A percentile compares a stretch with the other conserved stretches of the same genome.
phyloP scores from a whole-genome alignment of 2,113 vertebrate species.

The Ictalurus punctatus region DNA sequence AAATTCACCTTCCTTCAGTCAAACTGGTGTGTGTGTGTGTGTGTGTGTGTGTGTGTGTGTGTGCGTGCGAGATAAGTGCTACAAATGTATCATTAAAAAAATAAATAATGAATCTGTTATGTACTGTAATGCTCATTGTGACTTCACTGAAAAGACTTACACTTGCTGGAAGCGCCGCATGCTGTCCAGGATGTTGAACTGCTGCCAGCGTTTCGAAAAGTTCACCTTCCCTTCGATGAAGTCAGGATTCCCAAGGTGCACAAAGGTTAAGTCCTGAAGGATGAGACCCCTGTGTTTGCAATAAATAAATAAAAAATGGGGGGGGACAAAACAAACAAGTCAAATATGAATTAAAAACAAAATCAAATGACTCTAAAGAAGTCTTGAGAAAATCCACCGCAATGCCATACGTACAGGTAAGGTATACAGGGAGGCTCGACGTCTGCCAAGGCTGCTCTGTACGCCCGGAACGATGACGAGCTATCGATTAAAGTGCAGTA shows the following conservation, averaged over 20 bases:
- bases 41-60: too few relatives aligned
- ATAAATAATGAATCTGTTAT: too few relatives aligned
- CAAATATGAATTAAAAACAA: not conserved
- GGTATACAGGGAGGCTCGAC: slow-evolving; percentile 85
- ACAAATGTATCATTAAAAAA: too few relatives aligned
- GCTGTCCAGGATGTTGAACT: slow-evolving; percentile 94
- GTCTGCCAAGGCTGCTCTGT: slow-evolving; percentile 81
- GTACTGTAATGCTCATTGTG: not conserved
- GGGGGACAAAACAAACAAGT: not conserved
- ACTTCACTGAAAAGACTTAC: slow-evolving; percentile 72
- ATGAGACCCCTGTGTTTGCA: slow-evolving; percentile 79
- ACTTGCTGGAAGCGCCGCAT: slow-evolving; percentile 91
- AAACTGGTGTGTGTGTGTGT: not conserved
- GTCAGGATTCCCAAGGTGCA: slow-evolving; percentile 95
- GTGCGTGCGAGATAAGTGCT: not conserved
- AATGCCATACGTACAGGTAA: slow-evolving; percentile 72
- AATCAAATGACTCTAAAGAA: not conserved
- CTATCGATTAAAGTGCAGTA: slow-evolving; percentile 90
- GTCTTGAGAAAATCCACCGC: not conserved
- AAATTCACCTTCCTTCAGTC: not conserved
- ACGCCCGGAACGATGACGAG: slow-evolving; percentile 87
- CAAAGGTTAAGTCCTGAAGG: slow-evolving; percentile 94
- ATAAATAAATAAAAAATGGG: slow-evolving; percentile 32
- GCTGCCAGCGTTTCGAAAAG: slow-evolving; percentile 95
- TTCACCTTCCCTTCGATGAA: slow-evolving; percentile 86